phyloP scores from a whole-genome alignment of 2,797 vertebrate species.

The Pantherophis alleghaniensis region DNA sequence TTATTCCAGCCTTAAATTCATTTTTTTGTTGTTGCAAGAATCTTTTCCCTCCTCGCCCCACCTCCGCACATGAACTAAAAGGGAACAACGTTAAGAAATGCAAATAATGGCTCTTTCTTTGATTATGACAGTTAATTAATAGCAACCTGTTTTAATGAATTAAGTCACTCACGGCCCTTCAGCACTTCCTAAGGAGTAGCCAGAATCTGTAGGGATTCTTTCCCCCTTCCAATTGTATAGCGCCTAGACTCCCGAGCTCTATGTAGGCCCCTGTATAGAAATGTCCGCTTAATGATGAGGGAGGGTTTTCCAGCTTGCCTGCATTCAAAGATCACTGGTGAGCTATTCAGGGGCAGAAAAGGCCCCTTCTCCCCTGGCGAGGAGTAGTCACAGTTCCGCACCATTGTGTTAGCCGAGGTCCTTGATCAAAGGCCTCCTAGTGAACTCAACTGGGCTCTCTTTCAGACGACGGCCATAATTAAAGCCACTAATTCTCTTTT shows the following conservation, averaged over 20 bases:
- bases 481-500: slow-evolving; percentile 89
- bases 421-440: slow-evolving; percentile 79
- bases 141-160: slow-evolving; percentile 88
- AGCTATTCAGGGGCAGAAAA: slow-evolving; percentile 79
- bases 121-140: slow-evolving; percentile 88
- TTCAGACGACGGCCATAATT: slow-evolving; percentile 85
- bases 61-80: slow-evolving; percentile 73
- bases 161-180: slow-evolving; percentile 83
- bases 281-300: slow-evolving; percentile 85
- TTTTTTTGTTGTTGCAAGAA: slow-evolving; percentile 74
- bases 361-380: slow-evolving; percentile 70
- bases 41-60: slow-evolving; percentile 62
- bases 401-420: slow-evolving; percentile 83
- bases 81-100: slow-evolving; percentile 75
- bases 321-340: slow-evolving; percentile 86
- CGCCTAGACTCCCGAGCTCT: slow-evolving; percentile 71
- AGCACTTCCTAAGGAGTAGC: slow-evolving; percentile 83
- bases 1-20: slow-evolving; percentile 63
- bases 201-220: slow-evolving; percentile 79
- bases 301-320: slow-evolving; percentile 81
- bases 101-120: slow-evolving; percentile 86
- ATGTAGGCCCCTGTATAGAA: slow-evolving; percentile 83
- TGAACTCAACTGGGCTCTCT: slow-evolving; percentile 81
- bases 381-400: slow-evolving; percentile 84
- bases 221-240: slow-evolving; percentile 75